A percentile compares a stretch with the other conserved stretches of the same genome.
These are phyloP conservation scores for Ptilodon capucinus DNA, from an alignment of 2,888 invertebrate genomes.

Conservation along the genomic window DNA sequence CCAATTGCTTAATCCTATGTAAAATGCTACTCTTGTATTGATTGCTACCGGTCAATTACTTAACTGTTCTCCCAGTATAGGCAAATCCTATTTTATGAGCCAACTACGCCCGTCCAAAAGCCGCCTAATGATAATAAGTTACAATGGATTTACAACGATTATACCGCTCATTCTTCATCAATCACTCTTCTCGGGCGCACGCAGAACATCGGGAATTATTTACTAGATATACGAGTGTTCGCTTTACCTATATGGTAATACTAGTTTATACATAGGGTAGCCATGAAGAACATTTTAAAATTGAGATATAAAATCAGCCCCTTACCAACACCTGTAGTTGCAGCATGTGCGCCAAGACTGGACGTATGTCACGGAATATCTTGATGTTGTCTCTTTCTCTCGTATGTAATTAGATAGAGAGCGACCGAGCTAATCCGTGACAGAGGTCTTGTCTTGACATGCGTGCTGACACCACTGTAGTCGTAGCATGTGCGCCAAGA, in stretches of 20 bases:
- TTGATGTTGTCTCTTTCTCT: no score
- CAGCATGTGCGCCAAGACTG: no score
- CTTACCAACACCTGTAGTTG: no score
- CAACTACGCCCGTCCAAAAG: background rate
- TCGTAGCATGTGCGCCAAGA: no score
- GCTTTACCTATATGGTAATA: constrained; percentile 37
- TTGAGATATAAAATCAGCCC: background rate
- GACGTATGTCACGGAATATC: no score
- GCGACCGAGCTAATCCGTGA: no score
- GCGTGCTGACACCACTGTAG: no score
- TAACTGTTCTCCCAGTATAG: background rate
- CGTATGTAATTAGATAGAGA: no score
- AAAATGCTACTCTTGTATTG: no score
- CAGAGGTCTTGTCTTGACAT: no score
- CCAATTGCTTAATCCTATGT: background rate
- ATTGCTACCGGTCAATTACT: background rate
- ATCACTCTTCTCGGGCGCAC: background rate
- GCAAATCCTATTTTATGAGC: background rate
- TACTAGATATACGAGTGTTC: background rate
- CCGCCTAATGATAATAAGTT: background rate
- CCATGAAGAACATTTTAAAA: background rate
- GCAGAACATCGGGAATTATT: background rate
- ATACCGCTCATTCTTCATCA: constrained; percentile 21
- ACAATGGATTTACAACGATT: constrained; percentile 19
- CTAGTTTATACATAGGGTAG: constrained; percentile 3